Evolutionary conservation across 2,113 vertebrate genomes (phyloP).

Genomic region (Alligator sinensis): DNA sequence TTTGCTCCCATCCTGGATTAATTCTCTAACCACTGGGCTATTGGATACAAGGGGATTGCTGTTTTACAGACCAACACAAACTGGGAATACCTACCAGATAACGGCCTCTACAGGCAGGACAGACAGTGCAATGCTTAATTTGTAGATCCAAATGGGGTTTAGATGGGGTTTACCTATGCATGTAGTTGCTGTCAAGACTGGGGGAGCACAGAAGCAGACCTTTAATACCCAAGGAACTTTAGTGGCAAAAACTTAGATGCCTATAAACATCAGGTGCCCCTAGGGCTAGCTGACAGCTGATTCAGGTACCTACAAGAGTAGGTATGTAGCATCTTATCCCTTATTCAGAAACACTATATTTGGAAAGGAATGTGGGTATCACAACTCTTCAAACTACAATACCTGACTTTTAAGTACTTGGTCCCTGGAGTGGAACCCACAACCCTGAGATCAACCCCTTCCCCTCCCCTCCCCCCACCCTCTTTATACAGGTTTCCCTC

Average conservation of each 20-base stretch:
- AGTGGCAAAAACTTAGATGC: neutral
- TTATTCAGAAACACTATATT: too few relatives aligned
- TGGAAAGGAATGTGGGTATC: neutral
- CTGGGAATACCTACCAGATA: neutral
- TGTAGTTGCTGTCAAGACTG: neutral
- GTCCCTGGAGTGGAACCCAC: neutral
- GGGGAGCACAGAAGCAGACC: neutral
- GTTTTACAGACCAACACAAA: neutral
- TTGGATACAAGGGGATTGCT: fast-evolving
- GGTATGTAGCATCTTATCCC: neutral
- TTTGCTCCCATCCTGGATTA: neutral
- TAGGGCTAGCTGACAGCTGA: neutral
- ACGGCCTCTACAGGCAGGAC: neutral
- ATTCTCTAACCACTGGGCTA: neutral
- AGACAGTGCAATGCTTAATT: neutral
- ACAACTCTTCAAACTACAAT: neutral
- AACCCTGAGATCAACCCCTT: too few relatives aligned
- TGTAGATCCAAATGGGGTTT: neutral
- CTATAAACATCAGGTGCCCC: neutral
- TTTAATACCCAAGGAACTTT: neutral
- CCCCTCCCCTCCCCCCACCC: too few relatives aligned
- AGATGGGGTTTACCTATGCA: neutral
- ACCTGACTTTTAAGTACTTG: neutral
- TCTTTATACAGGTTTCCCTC: too few relatives aligned
- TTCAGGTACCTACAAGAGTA: neutral